Conservation (phyloP, 2,797 vertebrate species). For the Nothura maculosa region DNA sequence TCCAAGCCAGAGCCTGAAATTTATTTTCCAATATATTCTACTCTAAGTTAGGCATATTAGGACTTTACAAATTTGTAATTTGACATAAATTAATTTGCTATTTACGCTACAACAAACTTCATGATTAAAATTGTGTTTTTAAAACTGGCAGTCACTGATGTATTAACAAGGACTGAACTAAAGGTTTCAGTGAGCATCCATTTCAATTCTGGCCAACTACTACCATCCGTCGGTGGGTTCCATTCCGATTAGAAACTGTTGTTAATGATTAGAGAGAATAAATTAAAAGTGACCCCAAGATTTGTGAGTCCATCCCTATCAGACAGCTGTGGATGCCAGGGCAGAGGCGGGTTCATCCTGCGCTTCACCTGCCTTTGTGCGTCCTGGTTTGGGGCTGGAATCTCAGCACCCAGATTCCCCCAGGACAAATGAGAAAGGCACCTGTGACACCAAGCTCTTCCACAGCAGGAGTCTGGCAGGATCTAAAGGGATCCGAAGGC, state of each 20-base stretch:
- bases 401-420: not conserved
- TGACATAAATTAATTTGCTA: not conserved
- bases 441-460: too few relatives aligned
- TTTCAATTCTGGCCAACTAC: not conserved
- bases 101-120: slow-evolving; percentile 16
- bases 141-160: not conserved
- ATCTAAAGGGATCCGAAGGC: not conserved
- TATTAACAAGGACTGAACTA: slow-evolving; percentile 2
- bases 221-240: not conserved
- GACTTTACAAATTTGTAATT: not conserved
- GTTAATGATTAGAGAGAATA: not conserved
- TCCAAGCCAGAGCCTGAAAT: slow-evolving; percentile 29
- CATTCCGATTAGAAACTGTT: not conserved
- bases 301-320: not conserved
- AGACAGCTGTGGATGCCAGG: not conserved
- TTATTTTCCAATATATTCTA: not conserved
- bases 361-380: not conserved
- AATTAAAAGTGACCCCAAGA: not conserved
- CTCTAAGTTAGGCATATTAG: not conserved
- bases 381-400: too few relatives aligned
- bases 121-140: not conserved
- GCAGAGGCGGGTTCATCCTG: not conserved
- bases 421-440: not conserved
- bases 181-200: not conserved
- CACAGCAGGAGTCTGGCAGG: not conserved